Base-by-base conservation (phyloP, 2,797 vertebrate genomes). In the Percopsis omiscomaycus region DNA sequence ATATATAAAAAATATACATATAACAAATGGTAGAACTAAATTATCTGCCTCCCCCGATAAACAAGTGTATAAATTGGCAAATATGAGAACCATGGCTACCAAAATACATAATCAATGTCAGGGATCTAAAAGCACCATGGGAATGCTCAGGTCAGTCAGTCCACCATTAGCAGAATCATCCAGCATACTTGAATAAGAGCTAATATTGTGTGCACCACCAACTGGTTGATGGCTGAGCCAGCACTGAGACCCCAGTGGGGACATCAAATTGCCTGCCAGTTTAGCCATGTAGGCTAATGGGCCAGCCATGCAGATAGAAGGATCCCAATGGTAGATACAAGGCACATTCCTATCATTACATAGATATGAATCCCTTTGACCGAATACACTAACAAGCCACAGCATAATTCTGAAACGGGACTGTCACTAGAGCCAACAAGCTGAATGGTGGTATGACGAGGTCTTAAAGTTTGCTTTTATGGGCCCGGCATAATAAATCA, bases 291-390 rank as follows among this genome's bases (percentile, higher is more conserved):
- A 64, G 69, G 51, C 66, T 68, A 73, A 77, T 55, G 67, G 78
- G 62, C 53, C 73, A 71, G 56, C 73, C 54, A 60, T 72, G 75
- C 69, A 84, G 84, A 84, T 85, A 86, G 72, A 32, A 42, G 5
- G 69, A 69, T 68, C 68, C 52, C 32, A 77, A 75, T 75, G 80
- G 68, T 50, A 68, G 78, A 63, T 72, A 59, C 82, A 83, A 80
- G 85, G 74, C 88, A 81, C 74, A 84, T 80, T 81, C 67, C 70
- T 64, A 67, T 73, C 64, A 80, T 79, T 72, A 73, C 44, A 69
- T 58, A 60, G 55, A 83, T 70, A 80, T 74, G 83, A 61, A 61
- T 30, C 55, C 30, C 76, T 75, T 62, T 60, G 71, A 78, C 75
- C 30, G 0, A 77, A 80, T 78, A 76, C 55, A 66, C 68, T 46